Percentiles rank a stretch among this genome's conserved stretches.
Evolutionary conservation across 2,888 invertebrate genomes (phyloP).

Genomic region (Heterodera filipjevi): DNA sequence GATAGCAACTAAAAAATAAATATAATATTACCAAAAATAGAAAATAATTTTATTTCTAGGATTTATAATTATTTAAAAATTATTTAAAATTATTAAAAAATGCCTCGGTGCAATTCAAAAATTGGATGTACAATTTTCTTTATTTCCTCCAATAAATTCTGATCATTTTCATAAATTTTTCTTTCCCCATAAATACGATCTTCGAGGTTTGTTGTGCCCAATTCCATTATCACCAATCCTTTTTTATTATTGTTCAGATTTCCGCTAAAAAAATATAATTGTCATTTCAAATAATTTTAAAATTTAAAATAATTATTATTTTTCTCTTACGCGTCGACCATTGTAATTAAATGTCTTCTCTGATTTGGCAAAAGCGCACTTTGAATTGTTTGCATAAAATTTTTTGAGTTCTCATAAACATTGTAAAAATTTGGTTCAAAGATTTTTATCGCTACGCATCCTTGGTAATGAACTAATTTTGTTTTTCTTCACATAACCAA

Average conservation of each 20-base stretch:
- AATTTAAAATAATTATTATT: not conserved
- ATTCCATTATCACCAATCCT: not conserved
- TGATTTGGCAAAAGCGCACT: not conserved
- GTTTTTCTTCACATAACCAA: not conserved
- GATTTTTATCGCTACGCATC: not conserved
- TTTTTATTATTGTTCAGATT: not conserved
- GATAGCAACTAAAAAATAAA: not conserved
- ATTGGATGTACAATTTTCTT: not conserved
- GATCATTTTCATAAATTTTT: not conserved
- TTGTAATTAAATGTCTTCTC: conserved; percentile 1
- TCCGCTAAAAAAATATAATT: not conserved
- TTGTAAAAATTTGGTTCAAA: not conserved
- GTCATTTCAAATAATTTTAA: not conserved
- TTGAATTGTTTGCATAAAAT: not conserved
- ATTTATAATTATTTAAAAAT: not conserved
- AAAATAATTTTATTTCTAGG: not conserved
- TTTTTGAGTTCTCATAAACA: not conserved
- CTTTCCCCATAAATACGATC: not conserved
- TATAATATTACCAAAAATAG: not conserved
- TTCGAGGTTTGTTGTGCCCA: not conserved
- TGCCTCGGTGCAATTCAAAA: not conserved
- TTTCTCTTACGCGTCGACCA: not conserved
- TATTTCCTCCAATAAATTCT: not conserved
- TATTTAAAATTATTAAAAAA: not conserved
- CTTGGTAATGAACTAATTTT: not conserved